Evolutionary conservation across 2,797 vertebrate species (phyloP).

Genomic region (Chiloscyllium punctatum): DNA sequence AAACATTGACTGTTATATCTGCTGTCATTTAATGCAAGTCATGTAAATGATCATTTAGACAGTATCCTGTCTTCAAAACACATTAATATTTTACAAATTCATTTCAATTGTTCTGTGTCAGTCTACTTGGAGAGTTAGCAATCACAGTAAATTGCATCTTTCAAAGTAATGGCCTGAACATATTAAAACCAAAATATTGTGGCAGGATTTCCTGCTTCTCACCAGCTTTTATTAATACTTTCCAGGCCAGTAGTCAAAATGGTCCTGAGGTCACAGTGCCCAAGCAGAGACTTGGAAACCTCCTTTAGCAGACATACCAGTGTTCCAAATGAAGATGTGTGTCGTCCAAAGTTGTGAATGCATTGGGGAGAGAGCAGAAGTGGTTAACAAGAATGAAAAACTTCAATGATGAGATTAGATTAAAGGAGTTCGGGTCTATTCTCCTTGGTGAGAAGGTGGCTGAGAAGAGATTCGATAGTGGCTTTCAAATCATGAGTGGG

Average conservation of each 20-base stretch:
- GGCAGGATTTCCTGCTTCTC: neutral
- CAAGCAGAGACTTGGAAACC: neutral
- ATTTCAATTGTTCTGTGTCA: neutral
- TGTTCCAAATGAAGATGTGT: neutral
- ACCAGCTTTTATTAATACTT: neutral
- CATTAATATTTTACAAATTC: conserved; percentile 5
- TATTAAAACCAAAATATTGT: neutral
- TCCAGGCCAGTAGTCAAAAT: neutral
- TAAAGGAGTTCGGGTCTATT: too few species aligned
- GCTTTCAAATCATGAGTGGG: too few species aligned
- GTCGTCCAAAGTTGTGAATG: neutral
- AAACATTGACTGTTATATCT: too few species aligned
- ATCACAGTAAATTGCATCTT: neutral
- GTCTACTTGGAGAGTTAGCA: neutral
- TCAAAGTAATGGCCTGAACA: neutral
- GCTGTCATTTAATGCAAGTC: neutral
- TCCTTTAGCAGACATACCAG: neutral
- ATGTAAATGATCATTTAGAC: neutral
- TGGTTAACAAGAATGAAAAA: too few species aligned
- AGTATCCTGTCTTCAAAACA: neutral
- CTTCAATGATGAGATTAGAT: too few species aligned
- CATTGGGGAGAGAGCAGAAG: too few species aligned
- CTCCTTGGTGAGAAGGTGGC: too few species aligned
- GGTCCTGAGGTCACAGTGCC: neutral
- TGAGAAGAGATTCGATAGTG: too few species aligned